phyloP scores from a whole-genome alignment of 2,113 vertebrate species.

The Salminus brasiliensis region DNA sequence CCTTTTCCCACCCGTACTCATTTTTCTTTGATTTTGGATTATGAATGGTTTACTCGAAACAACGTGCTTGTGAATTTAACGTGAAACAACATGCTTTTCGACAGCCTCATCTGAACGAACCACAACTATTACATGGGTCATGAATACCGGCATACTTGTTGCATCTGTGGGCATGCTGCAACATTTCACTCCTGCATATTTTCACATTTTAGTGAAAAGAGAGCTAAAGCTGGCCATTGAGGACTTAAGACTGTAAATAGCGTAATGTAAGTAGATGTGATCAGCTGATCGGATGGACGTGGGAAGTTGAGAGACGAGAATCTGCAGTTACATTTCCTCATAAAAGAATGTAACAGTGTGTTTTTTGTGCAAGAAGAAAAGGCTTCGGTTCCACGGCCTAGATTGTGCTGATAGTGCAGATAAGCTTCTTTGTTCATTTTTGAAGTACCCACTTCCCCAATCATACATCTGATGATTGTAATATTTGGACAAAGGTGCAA shows the following conservation, averaged over 20 bases:
- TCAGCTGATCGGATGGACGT: conserved; percentile 26
- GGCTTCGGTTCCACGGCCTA: neutral
- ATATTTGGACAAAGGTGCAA: conserved; percentile 7
- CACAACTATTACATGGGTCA: neutral
- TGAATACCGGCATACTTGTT: conserved; percentile 30
- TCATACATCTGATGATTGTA: neutral
- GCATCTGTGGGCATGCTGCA: conserved; percentile 41
- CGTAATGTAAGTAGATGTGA: conserved; percentile 38
- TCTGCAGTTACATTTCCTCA: conserved; percentile 33
- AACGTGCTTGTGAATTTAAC: conserved; percentile 37
- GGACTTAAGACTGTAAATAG: conserved; percentile 43
- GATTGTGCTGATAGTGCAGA: conserved; percentile 27
- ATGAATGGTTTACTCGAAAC: conserved; percentile 69
- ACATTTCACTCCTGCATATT: conserved; percentile 23
- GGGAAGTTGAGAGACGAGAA: conserved; percentile 19
- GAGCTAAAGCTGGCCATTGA: conserved; percentile 29
- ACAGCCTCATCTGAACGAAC: conserved; percentile 25
- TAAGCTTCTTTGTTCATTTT: conserved; percentile 12
- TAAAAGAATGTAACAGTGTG: conserved; percentile 7
- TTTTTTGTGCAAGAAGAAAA: conserved; percentile 20
- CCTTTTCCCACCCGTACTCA: conserved; percentile 86
- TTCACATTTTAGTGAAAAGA: conserved; percentile 32
- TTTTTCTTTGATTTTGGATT: conserved; percentile 70
- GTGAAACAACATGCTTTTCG: conserved; percentile 33
- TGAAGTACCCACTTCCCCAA: neutral